Percentiles rank a stretch among this genome's conserved stretches.
Conservation (phyloP, 2,797 vertebrate species). For the Menidia menidia region DNA sequence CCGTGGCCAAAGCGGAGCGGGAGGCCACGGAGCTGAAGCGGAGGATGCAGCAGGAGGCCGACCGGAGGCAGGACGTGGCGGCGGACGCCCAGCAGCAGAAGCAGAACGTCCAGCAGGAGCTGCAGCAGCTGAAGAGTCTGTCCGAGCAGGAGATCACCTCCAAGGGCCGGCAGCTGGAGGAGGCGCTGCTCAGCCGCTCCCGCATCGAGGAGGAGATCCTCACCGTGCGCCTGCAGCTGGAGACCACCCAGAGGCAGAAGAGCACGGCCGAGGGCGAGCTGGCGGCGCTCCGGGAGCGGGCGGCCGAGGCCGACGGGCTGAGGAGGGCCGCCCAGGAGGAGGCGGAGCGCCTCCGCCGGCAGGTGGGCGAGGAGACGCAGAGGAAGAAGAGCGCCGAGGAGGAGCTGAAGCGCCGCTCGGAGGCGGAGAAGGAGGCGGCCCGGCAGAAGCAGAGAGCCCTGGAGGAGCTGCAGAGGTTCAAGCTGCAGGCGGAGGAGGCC, state of each 20-base stretch:
- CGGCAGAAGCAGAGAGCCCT: constrained; percentile 93
- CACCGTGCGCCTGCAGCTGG: constrained; percentile 89
- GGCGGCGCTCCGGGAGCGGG: constrained; percentile 83
- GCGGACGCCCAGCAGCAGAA: constrained; percentile 93
- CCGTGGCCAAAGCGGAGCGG: constrained; percentile 90
- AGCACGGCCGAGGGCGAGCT: constrained; percentile 85
- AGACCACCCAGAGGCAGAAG: constrained; percentile 88
- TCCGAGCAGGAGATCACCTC: constrained; percentile 91
- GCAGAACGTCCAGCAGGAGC: constrained; percentile 92
- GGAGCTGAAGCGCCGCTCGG: constrained; percentile 89
- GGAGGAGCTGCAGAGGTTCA: constrained; percentile 89
- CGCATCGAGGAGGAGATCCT: constrained; percentile 95
- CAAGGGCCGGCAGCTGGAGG: constrained; percentile 90
- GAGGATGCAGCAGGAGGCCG: constrained; percentile 93
- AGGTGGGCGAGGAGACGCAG: constrained; percentile 93
- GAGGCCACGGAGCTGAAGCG: constrained; percentile 90
- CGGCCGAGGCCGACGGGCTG: constrained; percentile 89
- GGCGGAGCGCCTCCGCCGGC: constrained; percentile 90
- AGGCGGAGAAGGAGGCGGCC: constrained; percentile 91
- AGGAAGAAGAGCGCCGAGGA: constrained; percentile 94
- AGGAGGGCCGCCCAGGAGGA: constrained; percentile 90
- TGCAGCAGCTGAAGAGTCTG: constrained; percentile 89
- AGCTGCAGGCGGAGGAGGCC: constrained; percentile 92
- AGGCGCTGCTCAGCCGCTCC: constrained; percentile 86
- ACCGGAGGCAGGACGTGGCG: constrained; percentile 87